These are phyloP conservation scores for Dicaeum eximium DNA, from an alignment of 2,113 vertebrate species.

Conservation along the genomic window DNA sequence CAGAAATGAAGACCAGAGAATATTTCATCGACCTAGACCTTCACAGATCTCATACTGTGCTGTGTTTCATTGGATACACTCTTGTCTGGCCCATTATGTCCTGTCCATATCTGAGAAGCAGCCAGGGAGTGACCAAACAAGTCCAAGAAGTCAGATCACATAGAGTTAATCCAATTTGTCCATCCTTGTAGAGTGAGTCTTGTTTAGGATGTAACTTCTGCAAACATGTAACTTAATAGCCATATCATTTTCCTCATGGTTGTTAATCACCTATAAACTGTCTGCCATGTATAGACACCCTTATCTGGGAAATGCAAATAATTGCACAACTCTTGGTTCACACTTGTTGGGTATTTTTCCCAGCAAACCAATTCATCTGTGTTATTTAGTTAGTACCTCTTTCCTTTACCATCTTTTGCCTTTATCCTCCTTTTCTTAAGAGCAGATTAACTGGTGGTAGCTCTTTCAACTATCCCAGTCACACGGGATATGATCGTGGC, in stretches of 20 bases:
- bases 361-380: background rate
- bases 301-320: background rate
- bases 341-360: background rate
- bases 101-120: background rate
- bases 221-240: background rate
- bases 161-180: background rate
- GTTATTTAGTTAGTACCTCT: background rate
- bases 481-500: background rate
- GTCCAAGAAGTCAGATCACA: background rate
- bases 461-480: background rate
- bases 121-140: background rate
- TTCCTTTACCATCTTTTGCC: background rate
- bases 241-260: background rate
- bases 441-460: background rate
- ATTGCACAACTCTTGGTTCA: background rate
- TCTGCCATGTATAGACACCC: background rate
- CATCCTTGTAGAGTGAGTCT: background rate
- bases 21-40: rapidly evolving
- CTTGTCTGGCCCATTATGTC: background rate
- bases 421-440: background rate
- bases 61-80: background rate
- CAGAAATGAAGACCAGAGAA: background rate
- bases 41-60: background rate
- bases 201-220: background rate
- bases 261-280: background rate